Base-by-base conservation (phyloP, 2,113 vertebrate genomes). In the Ceyx melanurus region DNA sequence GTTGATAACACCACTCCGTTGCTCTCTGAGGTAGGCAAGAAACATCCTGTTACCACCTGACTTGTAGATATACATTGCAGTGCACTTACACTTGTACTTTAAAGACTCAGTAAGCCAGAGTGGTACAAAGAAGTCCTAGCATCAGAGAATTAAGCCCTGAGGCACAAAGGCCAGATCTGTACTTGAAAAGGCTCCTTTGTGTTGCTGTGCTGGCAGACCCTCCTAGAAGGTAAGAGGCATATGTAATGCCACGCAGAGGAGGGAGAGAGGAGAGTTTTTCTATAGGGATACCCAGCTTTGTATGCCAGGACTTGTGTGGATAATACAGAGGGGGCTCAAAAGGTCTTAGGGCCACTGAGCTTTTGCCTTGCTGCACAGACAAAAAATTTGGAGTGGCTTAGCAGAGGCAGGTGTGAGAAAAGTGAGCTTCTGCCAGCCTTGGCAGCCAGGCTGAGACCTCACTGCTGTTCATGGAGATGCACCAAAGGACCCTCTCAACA, bases 141-240 rank as follows among this genome's bases (percentile, higher is more conserved):
- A 82, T 96, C 86, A 91, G 91, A 95, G 95, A 93, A 93, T 89
- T 93, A 92, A 96, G 86, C 89, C 95, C 90, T 6, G 66, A 95
- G 92, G 91, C 92, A 79, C 83, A 94, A 90, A 95, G 94, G 94
- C 84, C 94, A 95, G 83, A 84, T 90, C 90, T 84, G 31, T 90
- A 51, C 86, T 96, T 94, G 74, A 96, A 95, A 95, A 93, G 28
- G 22, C 81, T 90, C 74, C 58, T 93, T 96, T 90, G 86, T 90
- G 83, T 86, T 81, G 61, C 88, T 72, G 61, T 43, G 82, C 82
- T 90, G 82, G 90, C 82, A 96, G 90, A 79, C 61, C 42, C 77
- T 92, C 85, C 88, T 40, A 48, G 89, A 92, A 88, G 84, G 73
- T 43, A 40, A 1, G 65, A 80, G 35, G 81, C 10, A 0, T 51